phyloP scores from a whole-genome alignment of 2,888 invertebrate species.

The Meghimatium bilineatum region DNA sequence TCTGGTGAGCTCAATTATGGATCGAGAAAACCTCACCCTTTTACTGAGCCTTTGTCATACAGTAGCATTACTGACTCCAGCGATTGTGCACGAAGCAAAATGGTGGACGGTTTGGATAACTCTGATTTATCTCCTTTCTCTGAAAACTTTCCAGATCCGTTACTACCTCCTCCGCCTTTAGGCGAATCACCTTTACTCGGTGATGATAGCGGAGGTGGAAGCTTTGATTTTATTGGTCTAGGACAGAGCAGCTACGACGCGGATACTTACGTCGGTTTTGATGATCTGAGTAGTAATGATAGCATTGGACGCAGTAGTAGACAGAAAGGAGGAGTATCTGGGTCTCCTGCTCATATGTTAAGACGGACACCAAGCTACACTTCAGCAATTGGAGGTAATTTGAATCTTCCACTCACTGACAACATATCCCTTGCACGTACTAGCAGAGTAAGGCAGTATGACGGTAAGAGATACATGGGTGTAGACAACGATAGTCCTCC shows the following conservation, averaged over 20 bases:
- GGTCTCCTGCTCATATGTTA: conserved; percentile 39
- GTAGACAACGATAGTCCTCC: conserved; percentile 51
- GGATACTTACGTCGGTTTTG: conserved; percentile 24
- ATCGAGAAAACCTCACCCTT: neutral
- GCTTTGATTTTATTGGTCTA: conserved; percentile 1
- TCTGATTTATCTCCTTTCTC: neutral
- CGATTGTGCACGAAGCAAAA: neutral
- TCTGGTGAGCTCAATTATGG: neutral
- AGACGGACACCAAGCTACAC: conserved; percentile 64
- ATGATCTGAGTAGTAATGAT: conserved; percentile 43
- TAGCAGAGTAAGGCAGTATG: conserved; percentile 50
- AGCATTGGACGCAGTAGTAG: conserved; percentile 24
- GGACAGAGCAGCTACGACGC: neutral
- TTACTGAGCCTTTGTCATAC: neutral
- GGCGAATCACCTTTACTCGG: conserved; percentile 42
- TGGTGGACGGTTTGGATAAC: neutral
- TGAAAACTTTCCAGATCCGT: conserved; percentile 29
- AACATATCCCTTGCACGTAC: conserved; percentile 5
- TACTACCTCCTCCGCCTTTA: conserved; percentile 33
- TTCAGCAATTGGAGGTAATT: conserved; percentile 56
- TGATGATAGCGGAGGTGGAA: conserved; percentile 8
- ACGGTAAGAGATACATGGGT: conserved; percentile 60
- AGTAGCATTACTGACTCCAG: neutral
- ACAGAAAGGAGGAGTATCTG: conserved; percentile 2
- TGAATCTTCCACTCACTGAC: conserved; percentile 23